These are phyloP conservation scores for Todus mexicanus DNA, from an alignment of 2,797 vertebrate species.

Conservation along the genomic window DNA sequence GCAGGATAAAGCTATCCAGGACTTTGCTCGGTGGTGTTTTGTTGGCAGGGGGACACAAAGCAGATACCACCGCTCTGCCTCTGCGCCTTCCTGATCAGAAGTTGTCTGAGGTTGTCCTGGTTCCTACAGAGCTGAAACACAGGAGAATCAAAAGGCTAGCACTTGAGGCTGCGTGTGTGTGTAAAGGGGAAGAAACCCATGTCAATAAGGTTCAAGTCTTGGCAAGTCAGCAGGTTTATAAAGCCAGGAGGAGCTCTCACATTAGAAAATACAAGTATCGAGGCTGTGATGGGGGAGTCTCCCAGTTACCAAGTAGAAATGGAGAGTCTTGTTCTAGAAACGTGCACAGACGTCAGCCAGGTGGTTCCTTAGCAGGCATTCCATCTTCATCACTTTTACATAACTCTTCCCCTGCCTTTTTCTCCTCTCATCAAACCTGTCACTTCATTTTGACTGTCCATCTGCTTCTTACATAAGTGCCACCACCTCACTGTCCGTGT, in stretches of 20 bases:
- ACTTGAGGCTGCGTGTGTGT: rapidly evolving
- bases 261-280: not conserved
- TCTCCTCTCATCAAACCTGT: not conserved
- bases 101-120: not conserved
- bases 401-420: not conserved
- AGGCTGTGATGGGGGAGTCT: not conserved
- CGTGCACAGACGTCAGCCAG: not conserved
- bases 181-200: not conserved
- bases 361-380: not conserved
- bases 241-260: not conserved
- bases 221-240: not conserved
- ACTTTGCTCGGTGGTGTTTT: not conserved
- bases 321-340: not conserved
- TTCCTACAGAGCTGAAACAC: not conserved
- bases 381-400: not conserved
- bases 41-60: not conserved
- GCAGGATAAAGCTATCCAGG: not conserved
- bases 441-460: not conserved
- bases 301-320: not conserved
- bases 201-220: not conserved
- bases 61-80: not conserved
- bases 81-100: not conserved
- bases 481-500: not conserved
- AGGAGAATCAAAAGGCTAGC: not conserved
- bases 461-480: not conserved